These are phyloP conservation scores for Cylloceria caligata DNA, from an alignment of 2,888 invertebrate species.

Conservation along the genomic window DNA sequence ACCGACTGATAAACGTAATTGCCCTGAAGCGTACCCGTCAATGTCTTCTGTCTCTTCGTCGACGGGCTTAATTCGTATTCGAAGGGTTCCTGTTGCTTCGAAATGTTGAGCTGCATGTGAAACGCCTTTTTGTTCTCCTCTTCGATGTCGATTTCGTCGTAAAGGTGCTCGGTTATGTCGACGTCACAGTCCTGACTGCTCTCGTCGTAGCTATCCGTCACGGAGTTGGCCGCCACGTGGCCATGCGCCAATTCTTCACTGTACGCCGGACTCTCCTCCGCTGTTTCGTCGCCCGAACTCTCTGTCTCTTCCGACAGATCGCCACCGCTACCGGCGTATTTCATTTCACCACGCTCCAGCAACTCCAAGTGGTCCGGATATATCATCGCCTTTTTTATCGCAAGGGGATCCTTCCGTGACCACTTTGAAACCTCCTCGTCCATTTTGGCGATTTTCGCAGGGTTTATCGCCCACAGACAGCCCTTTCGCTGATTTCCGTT, in stretches of 20 bases:
- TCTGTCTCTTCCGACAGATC: constrained; percentile 90
- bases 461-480: constrained; percentile 99
- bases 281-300: constrained; percentile 86
- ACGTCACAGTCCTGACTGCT: constrained; percentile 83
- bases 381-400: constrained; percentile 97
- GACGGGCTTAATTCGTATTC: constrained; percentile 79
- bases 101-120: constrained; percentile 86
- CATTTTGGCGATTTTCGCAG: constrained; percentile 97
- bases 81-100: constrained; percentile 76
- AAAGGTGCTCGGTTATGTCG: constrained; percentile 89
- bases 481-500: constrained; percentile 94
- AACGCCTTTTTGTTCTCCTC: constrained; percentile 88
- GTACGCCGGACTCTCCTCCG: constrained; percentile 81
- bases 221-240: constrained; percentile 84
- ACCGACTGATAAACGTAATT: constrained; percentile 82
- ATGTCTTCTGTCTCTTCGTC: constrained; percentile 81
- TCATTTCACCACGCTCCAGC: constrained; percentile 95
- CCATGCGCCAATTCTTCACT: constrained; percentile 82
- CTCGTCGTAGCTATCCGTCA: constrained; percentile 82
- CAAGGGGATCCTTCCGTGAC: constrained; percentile 97
- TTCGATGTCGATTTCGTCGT: constrained; percentile 90
- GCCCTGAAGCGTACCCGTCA: constrained; percentile 79
- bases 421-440: constrained; percentile 99
- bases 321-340: constrained; percentile 89
- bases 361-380: constrained; percentile 95